phyloP scores from a whole-genome alignment of 2,888 invertebrate genomes.

The Mermis nigrescens region DNA sequence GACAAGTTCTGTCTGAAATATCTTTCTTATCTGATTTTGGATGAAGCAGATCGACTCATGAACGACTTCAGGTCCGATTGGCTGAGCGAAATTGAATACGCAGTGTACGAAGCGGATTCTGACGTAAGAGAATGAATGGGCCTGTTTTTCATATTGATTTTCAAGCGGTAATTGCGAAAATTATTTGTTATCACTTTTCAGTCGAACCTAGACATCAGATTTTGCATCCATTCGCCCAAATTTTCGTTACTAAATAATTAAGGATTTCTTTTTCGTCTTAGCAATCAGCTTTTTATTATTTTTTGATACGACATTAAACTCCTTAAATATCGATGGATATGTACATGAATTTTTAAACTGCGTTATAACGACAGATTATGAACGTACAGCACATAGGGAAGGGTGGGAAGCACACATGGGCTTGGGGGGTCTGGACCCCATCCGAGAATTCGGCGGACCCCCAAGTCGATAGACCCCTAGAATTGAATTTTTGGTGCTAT shows the following conservation, averaged over 20 bases:
- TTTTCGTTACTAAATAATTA: neutral
- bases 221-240: neutral
- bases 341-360: no score
- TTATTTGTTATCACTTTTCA: neutral
- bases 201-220: neutral
- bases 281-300: no score
- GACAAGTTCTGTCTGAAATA: neutral
- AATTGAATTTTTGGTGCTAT: no score
- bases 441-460: no score
- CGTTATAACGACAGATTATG: no score
- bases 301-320: no score
- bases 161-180: neutral
- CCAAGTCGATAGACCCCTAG: no score
- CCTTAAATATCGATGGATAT: no score
- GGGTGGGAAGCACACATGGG: no score
- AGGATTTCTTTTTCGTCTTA: neutral
- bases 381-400: no score
- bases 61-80: constrained; percentile 77
- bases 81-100: constrained; percentile 55
- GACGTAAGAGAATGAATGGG: neutral
- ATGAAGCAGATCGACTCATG: constrained; percentile 88
- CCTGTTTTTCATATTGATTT: neutral
- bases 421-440: no score
- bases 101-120: constrained; percentile 22
- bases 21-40: constrained; percentile 46